Evolutionary conservation across 2,797 vertebrate genomes (phyloP).

Genomic region (Sardinella longiceps): DNA sequence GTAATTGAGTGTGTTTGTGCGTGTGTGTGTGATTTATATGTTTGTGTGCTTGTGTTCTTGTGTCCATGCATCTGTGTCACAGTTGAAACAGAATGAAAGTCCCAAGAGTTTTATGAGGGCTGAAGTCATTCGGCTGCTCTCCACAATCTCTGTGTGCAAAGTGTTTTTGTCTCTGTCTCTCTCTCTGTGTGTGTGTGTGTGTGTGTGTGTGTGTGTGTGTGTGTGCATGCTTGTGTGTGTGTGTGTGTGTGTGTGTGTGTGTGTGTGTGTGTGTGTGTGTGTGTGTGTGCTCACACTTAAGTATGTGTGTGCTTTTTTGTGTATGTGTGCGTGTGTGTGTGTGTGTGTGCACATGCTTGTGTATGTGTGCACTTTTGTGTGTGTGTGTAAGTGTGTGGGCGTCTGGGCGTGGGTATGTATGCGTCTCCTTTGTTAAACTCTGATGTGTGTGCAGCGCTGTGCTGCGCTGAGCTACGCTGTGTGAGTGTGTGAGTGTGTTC

Average conservation of each 20-base stretch:
- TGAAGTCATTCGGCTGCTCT: conserved; percentile 44
- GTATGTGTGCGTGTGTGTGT: background rate
- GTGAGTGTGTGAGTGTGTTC: too few species aligned
- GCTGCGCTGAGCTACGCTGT: too few species aligned
- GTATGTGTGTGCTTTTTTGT: background rate
- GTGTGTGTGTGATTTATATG: background rate
- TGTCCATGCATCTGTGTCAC: conserved; percentile 35
- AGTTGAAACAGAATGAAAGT: background rate
- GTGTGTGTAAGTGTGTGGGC: background rate
- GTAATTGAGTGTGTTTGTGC: conserved; percentile 21
- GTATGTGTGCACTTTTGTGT: background rate
- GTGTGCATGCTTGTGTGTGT: background rate
- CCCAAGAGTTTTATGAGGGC: conserved; percentile 40
- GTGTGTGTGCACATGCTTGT: background rate
- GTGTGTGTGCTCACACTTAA: too few species aligned
- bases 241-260: conserved; percentile 1
- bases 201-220: background rate
- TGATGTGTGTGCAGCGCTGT: background rate
- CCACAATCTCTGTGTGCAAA: conserved; percentile 6
- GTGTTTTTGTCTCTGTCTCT: too few species aligned
- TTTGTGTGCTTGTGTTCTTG: background rate
- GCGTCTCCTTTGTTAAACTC: conserved; percentile 7
- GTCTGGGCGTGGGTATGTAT: background rate
- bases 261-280: background rate
- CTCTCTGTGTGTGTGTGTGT: background rate